Percentiles rank a stretch among this genome's conserved stretches.
Conservation (phyloP, 2,888 invertebrate genomes). For the Sphaerophoria taeniata region DNA sequence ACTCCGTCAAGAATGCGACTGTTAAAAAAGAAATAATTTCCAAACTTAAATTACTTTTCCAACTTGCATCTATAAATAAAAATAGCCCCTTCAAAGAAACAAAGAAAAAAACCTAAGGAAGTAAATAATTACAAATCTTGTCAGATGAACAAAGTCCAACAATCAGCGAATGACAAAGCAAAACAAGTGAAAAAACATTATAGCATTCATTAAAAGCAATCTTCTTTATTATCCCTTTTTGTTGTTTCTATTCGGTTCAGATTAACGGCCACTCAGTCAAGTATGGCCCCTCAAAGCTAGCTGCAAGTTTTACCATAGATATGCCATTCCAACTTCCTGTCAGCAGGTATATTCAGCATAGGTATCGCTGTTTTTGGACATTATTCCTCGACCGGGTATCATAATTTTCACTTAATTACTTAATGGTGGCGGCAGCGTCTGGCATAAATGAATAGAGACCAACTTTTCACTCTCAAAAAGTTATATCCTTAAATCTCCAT, state of each 20-base stretch:
- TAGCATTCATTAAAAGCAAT: conserved; percentile 25
- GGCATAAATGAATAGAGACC: conserved; percentile 55
- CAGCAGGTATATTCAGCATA: conserved; percentile 4
- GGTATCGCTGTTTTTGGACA: conserved; percentile 8
- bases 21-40: too few species aligned
- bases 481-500: conserved; percentile 10
- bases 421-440: conserved; percentile 28
- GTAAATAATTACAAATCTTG: too few species aligned
- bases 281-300: background rate
- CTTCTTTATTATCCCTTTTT: conserved; percentile 42
- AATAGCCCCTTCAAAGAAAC: too few species aligned
- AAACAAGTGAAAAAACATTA: conserved; percentile 46
- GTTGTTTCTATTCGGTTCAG: conserved; percentile 10
- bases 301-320: conserved; percentile 1
- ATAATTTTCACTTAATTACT: conserved; percentile 73
- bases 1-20: too few species aligned
- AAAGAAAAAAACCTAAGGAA: too few species aligned
- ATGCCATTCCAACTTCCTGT: conserved; percentile 23
- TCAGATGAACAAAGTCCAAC: background rate
- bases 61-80: too few species aligned
- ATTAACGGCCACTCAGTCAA: conserved; percentile 27
- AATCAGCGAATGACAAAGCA: background rate
- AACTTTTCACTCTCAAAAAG: conserved; percentile 57
- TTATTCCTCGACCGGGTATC: conserved; percentile 55
- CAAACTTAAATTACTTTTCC: too few species aligned